Conservation (phyloP, 92 coral and sea anemone species). For the Epizoanthus illoricatus region DNA sequence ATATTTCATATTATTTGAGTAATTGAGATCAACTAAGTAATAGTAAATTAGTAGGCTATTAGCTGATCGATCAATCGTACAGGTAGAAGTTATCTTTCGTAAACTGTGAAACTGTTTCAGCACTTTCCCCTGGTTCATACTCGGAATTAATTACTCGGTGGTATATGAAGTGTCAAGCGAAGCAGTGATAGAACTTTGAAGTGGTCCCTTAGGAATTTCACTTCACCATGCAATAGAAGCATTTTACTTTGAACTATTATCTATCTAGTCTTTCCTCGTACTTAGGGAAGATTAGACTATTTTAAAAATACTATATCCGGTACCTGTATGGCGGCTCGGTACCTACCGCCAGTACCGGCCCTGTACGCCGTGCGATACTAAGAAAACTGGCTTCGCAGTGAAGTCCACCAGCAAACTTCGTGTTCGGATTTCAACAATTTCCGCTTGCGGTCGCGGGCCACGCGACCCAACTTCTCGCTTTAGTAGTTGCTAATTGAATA, state of each 20-base stretch:
- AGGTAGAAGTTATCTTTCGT: too few relatives aligned
- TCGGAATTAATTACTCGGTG: too few relatives aligned
- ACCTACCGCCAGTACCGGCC: neutral
- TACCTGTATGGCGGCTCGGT: neutral
- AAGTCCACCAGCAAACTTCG: neutral
- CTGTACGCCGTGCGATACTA: neutral
- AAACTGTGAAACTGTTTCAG: too few relatives aligned
- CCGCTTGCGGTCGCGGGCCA: constrained; percentile 8
- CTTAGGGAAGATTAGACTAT: neutral
- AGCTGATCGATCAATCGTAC: too few relatives aligned
- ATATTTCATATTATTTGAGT: neutral
- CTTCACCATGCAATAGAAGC: too few relatives aligned
- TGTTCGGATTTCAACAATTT: constrained; percentile 1
- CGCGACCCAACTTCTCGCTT: constrained; percentile 20
- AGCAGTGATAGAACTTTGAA: too few relatives aligned
- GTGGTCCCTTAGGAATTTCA: too few relatives aligned
- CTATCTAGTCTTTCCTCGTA: neutral
- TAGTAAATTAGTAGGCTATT: too few relatives aligned
- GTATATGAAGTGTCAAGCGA: too few relatives aligned
- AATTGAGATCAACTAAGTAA: neutral
- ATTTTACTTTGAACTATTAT: too few relatives aligned
- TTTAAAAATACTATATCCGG: neutral
- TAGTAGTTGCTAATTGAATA: constrained; percentile 15
- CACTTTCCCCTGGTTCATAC: too few relatives aligned
- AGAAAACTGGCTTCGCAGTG: too few relatives aligned